A percentile compares a stretch with the other conserved stretches of the same genome.
Evolutionary conservation across 2,113 vertebrate genomes (phyloP).

Genomic region (Microcebus ravelobensis): DNA sequence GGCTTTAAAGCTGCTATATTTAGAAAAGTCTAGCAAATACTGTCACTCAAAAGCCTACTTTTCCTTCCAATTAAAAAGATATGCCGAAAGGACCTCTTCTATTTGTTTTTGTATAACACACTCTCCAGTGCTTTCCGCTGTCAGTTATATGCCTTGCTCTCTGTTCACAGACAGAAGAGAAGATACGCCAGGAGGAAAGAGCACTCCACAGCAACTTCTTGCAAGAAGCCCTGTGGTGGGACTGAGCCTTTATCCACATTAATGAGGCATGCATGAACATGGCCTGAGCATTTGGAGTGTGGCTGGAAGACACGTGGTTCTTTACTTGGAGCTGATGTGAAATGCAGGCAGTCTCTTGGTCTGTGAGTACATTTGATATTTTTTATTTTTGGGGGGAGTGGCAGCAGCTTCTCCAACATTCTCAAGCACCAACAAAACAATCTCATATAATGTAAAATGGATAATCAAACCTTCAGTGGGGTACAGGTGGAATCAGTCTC

Average conservation of each 20-base stretch:
- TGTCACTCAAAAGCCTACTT: neutral
- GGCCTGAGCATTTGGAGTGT: neutral
- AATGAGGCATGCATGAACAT: fast-evolving
- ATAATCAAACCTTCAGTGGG: neutral
- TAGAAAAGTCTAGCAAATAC: neutral
- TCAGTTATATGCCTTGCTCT: neutral
- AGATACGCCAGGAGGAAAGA: neutral
- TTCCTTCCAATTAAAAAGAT: constrained; percentile 56
- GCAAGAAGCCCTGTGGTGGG: neutral
- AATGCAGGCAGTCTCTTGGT: neutral
- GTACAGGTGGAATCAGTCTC: neutral
- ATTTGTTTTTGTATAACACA: neutral
- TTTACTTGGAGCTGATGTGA: neutral
- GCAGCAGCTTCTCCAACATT: neutral
- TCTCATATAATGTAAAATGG: neutral
- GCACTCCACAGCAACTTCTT: neutral
- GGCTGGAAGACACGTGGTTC: neutral
- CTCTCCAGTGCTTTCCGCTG: neutral
- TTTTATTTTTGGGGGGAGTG: neutral
- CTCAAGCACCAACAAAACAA: neutral
- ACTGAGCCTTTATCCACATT: neutral
- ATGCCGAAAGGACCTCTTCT: neutral
- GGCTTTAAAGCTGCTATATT: neutral
- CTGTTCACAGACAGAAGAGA: neutral
- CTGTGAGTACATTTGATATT: neutral